Percentiles rank a stretch among this genome's conserved stretches.
Conservation (phyloP, 2,888 invertebrate species). For the Apamea crenata region DNA sequence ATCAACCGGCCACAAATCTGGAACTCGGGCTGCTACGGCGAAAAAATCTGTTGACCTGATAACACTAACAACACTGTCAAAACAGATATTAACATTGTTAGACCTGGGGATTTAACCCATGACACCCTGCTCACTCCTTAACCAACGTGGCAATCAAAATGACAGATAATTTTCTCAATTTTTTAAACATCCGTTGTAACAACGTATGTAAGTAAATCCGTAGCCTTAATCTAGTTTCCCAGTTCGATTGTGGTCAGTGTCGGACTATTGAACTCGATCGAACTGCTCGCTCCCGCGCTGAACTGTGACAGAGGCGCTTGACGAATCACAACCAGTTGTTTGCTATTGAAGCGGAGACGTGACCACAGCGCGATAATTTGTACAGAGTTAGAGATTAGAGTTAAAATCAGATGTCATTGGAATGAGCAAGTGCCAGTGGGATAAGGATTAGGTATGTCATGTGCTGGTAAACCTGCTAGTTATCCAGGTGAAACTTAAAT, state of each 20-base stretch:
- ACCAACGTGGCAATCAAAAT: background rate
- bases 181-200: background rate
- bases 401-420: background rate
- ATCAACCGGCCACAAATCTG: background rate
- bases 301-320: conserved; percentile 18
- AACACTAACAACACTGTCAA: background rate
- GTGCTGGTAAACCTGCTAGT: too few species aligned
- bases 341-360: background rate
- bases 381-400: background rate
- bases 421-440: background rate
- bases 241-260: background rate
- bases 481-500: background rate
- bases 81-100: background rate
- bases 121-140: background rate
- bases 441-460: background rate
- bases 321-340: conserved; percentile 15
- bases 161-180: background rate
- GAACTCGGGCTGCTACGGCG: background rate
- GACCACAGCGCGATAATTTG: background rate
- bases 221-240: conserved; percentile 1
- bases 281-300: background rate
- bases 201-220: background rate
- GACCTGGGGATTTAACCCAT: background rate
- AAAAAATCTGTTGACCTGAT: background rate
- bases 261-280: conserved; percentile 35